Percentiles rank a stretch among this genome's conserved stretches.
These are phyloP conservation scores for Lanius collurio DNA, from an alignment of 2,113 vertebrate species.

Conservation along the genomic window DNA sequence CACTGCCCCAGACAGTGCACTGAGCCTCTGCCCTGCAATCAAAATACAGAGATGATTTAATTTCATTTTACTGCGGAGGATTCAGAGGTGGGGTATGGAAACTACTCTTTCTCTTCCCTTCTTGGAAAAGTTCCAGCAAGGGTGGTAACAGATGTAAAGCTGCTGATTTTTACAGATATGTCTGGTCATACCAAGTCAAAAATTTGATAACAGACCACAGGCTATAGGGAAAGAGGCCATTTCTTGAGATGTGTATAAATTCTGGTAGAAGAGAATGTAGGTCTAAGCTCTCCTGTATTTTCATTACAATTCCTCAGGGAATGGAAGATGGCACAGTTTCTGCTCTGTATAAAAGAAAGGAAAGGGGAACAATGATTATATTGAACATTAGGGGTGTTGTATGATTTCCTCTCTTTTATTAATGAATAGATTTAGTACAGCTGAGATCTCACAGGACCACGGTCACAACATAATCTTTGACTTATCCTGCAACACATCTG, in stretches of 20 bases:
- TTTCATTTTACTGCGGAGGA: neutral
- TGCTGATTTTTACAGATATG: neutral
- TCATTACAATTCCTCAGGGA: neutral
- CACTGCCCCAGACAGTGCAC: rapidly evolving
- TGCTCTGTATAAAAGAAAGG: neutral
- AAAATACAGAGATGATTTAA: neutral
- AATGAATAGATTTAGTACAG: neutral
- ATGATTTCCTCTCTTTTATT: neutral
- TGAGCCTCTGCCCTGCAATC: neutral
- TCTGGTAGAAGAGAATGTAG: neutral
- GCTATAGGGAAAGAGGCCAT: neutral
- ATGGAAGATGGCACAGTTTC: neutral
- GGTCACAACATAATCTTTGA: neutral
- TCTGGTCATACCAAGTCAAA: neutral
- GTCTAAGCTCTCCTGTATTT: neutral
- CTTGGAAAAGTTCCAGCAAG: neutral
- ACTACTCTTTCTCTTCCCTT: neutral
- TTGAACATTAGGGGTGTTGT: neutral
- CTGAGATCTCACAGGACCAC: neutral
- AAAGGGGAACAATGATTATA: neutral
- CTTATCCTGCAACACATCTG: neutral
- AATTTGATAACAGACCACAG: neutral
- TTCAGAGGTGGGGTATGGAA: neutral
- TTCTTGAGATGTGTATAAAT: neutral
- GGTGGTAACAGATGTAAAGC: neutral